These are phyloP conservation scores for Achatina immaculata DNA, from an alignment of 1,140 invertebrate species.

Conservation along the genomic window DNA sequence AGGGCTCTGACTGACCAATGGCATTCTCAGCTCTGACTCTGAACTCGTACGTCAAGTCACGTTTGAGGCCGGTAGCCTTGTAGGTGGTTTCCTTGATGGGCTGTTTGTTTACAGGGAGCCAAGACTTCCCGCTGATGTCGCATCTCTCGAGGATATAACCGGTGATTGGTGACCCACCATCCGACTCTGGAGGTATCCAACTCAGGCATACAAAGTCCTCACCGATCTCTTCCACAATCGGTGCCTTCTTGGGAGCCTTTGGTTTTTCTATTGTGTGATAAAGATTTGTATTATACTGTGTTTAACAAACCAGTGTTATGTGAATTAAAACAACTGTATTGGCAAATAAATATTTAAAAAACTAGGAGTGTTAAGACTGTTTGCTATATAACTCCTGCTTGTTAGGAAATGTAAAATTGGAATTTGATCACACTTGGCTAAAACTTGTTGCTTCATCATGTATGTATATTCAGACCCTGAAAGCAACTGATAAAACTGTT, in stretches of 20 bases:
- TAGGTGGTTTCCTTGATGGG: conserved; percentile 88
- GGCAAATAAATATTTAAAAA: no score
- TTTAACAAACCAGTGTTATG: no score
- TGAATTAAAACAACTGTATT: no score
- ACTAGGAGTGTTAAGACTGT: no score
- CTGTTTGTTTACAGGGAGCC: conserved; percentile 91
- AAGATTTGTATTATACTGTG: no score
- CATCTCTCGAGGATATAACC: conserved; percentile 82
- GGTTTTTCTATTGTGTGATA: conserved; percentile 54
- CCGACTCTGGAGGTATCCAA: conserved; percentile 97
- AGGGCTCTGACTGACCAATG: conserved; percentile 95
- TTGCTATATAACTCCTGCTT: no score
- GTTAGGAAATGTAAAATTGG: no score
- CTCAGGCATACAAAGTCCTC: conserved; percentile 93
- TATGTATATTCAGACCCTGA: no score
- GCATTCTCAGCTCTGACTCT: conserved; percentile 97
- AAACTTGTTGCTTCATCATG: no score
- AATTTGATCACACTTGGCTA: no score
- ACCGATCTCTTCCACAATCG: conserved; percentile 85
- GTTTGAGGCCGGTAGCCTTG: conserved; percentile 83
- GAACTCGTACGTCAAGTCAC: conserved; percentile 94
- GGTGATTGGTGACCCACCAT: conserved; percentile 92
- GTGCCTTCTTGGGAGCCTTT: conserved; percentile 54
- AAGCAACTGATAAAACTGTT: no score
- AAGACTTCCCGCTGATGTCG: conserved; percentile 74